Conservation (phyloP, 1,140 invertebrate species). For the Anastrepha ludens region DNA sequence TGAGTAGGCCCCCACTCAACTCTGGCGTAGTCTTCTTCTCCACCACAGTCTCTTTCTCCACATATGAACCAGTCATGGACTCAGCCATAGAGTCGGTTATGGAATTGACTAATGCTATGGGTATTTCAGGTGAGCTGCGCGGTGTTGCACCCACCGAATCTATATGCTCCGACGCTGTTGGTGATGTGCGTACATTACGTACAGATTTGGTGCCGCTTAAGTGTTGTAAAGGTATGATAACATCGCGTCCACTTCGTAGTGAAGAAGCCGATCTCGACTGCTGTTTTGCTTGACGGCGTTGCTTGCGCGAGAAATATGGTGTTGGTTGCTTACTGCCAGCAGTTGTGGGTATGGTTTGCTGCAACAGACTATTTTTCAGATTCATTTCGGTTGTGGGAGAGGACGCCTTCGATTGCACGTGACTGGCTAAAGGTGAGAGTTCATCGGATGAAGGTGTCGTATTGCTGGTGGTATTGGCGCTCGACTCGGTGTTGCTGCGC, state of each 20-base stretch:
- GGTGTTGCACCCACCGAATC: neutral
- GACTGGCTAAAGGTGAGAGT: slow-evolving; percentile 60
- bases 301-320: slow-evolving; percentile 68
- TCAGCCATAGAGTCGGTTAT: slow-evolving; percentile 14
- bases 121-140: neutral
- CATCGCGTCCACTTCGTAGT: slow-evolving; percentile 50
- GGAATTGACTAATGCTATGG: neutral
- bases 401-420: slow-evolving; percentile 64
- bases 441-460: slow-evolving; percentile 70
- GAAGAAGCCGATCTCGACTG: slow-evolving; percentile 61
- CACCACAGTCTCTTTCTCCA: slow-evolving; percentile 76
- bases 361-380: slow-evolving; percentile 57
- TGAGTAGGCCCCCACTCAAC: slow-evolving; percentile 70
- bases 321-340: slow-evolving; percentile 63
- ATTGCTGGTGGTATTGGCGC: slow-evolving; percentile 72
- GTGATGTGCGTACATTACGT: slow-evolving; percentile 56
- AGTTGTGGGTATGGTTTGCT: slow-evolving; percentile 46
- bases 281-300: slow-evolving; percentile 65
- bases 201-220: slow-evolving; percentile 53
- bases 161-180: slow-evolving; percentile 48
- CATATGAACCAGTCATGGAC: slow-evolving; percentile 69
- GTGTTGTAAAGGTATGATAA: slow-evolving; percentile 26
- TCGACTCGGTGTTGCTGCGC: slow-evolving; percentile 77
- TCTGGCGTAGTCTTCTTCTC: slow-evolving; percentile 74
- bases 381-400: slow-evolving; percentile 63